Conservation (phyloP, 2,797 vertebrate genomes). For the Cirrhinus molitorella region DNA sequence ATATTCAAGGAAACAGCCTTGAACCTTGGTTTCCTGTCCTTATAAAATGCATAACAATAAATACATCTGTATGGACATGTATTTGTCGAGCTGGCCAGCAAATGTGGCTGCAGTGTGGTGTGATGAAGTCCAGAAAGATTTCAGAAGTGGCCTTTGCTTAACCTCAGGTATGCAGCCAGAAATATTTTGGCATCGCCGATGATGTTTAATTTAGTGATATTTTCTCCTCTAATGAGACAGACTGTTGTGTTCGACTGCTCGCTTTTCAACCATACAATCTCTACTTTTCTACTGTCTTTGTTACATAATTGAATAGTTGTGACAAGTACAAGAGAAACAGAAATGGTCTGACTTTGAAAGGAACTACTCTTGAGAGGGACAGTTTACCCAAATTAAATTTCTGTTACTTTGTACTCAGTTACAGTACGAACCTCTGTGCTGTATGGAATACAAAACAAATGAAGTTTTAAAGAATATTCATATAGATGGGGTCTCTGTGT, state of each 20-base stretch:
- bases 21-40: not conserved
- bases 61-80: not conserved
- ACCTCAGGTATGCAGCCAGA: not conserved
- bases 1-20: not conserved
- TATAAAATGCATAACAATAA: not conserved
- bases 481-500: not conserved
- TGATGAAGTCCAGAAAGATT: not conserved
- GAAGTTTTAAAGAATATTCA: not conserved
- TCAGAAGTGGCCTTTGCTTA: not conserved
- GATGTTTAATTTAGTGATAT: conserved; percentile 33
- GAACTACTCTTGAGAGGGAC: not conserved
- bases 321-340: conserved; percentile 11
- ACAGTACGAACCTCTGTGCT: not conserved
- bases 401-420: not conserved
- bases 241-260: not conserved
- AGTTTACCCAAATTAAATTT: not conserved
- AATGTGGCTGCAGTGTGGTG: not conserved
- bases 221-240: conserved; percentile 20
- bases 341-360: not conserved
- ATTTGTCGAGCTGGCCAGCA: not conserved
- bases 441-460: not conserved
- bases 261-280: not conserved
- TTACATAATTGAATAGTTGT: conserved; percentile 46
- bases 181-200: conserved; percentile 1
- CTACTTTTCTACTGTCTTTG: conserved; percentile 29